These are phyloP conservation scores for Paratilapia polleni DNA, from an alignment of 2,113 vertebrate species.

Conservation along the genomic window DNA sequence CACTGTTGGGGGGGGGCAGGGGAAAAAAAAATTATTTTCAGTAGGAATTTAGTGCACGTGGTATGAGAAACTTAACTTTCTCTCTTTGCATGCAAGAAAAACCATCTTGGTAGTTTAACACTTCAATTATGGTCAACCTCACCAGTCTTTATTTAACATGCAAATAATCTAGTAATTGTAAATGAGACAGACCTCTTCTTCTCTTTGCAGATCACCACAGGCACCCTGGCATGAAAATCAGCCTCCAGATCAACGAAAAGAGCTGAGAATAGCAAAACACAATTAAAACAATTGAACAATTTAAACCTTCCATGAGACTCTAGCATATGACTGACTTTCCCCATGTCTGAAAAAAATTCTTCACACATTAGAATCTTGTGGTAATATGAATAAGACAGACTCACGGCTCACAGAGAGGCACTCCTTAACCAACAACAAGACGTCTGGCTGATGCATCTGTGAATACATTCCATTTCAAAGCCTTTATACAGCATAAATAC, in stretches of 20 bases:
- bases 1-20: conserved; percentile 73
- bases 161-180: not conserved
- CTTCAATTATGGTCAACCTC: not conserved
- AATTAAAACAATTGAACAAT: too few relatives aligned
- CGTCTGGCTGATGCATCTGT: conserved; percentile 95
- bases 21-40: not conserved
- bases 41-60: not conserved
- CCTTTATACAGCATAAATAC: conserved; percentile 57
- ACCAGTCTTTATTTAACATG: too few relatives aligned
- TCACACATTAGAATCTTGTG: not conserved
- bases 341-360: not conserved
- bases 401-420: conserved; percentile 89
- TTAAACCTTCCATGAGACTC: not conserved
- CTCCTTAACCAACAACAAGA: conserved; percentile 92
- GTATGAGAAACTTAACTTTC: not conserved
- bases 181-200: conserved; percentile 84
- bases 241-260: conserved; percentile 88
- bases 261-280: conserved; percentile 76
- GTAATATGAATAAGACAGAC: conserved; percentile 56
- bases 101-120: not conserved
- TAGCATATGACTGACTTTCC: not conserved
- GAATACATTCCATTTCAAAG: conserved; percentile 76
- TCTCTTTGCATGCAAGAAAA: not conserved
- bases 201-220: conserved; percentile 93
- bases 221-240: conserved; percentile 93